A percentile compares a stretch with the other conserved stretches of the same genome.
These are phyloP conservation scores for Lophochroa leadbeateri DNA, from an alignment of 2,113 vertebrate genomes.

Conservation along the genomic window DNA sequence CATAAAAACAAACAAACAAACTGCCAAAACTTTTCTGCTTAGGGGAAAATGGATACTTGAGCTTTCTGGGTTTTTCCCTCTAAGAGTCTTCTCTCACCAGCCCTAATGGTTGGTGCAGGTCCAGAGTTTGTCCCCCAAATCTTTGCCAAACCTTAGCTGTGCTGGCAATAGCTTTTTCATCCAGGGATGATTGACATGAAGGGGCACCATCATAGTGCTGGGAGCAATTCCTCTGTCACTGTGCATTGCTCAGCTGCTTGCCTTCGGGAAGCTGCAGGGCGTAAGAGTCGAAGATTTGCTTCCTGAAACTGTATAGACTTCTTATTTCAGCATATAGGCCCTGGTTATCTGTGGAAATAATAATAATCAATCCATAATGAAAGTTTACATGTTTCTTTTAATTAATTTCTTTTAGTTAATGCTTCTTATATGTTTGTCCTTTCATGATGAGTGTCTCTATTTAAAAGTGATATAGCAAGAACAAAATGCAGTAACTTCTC, in stretches of 20 bases:
- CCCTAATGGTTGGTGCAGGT: neutral
- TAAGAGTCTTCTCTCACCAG: neutral
- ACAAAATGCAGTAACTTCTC: neutral
- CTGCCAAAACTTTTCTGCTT: neutral
- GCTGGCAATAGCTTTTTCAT: neutral
- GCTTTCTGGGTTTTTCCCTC: neutral
- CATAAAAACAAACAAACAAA: neutral
- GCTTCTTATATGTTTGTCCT: neutral
- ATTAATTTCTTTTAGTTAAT: neutral
- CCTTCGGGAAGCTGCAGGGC: neutral
- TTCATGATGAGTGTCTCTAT: neutral
- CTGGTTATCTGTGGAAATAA: neutral
- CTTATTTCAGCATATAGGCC: neutral
- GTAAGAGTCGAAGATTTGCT: neutral
- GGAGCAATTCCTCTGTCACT: rapidly evolving
- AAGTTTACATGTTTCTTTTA: neutral
- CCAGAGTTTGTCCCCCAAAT: neutral
- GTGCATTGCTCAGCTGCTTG: neutral
- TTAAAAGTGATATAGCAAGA: neutral
- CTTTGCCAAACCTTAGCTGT: neutral
- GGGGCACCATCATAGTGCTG: neutral
- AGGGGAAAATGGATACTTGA: neutral
- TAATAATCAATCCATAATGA: neutral
- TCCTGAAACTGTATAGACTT: neutral
- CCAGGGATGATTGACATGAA: neutral